phyloP scores from a whole-genome alignment of 2,888 invertebrate genomes.

The Tigriopus californicus region DNA sequence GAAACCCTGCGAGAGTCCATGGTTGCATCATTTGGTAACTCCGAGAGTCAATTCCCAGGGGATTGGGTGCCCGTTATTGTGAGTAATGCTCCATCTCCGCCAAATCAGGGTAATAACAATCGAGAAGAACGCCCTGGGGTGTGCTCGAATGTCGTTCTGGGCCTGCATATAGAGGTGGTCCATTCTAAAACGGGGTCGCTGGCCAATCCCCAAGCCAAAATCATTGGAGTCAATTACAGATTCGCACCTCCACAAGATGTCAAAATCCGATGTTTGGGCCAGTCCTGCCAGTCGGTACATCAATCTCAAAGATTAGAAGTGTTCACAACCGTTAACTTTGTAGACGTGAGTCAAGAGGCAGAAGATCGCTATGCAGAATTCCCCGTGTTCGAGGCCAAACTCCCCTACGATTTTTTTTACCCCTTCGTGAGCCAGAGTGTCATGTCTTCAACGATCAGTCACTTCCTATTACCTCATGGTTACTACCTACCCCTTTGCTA shows the following conservation, averaged over 20 bases:
- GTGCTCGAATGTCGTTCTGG: background rate
- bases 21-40: conserved; percentile 5
- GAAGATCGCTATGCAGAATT: conserved; percentile 36
- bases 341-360: conserved; percentile 34
- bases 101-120: background rate
- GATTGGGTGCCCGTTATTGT: background rate
- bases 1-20: background rate
- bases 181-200: background rate
- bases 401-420: conserved; percentile 54
- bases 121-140: background rate
- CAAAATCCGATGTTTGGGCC: background rate
- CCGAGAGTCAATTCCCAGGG: background rate
- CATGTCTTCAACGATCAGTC: no score
- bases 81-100: background rate
- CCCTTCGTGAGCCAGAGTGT: conserved; percentile 32
- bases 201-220: conserved; percentile 5
- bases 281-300: background rate
- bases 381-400: conserved; percentile 42
- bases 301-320: conserved; percentile 24
- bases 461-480: no score
- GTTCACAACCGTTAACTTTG: conserved; percentile 29
- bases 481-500: no score
- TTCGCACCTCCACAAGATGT: background rate
- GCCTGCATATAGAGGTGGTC: background rate
- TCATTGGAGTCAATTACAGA: background rate